phyloP scores from a whole-genome alignment of 1,140 invertebrate species.

The Schmidtea mediterranea region DNA sequence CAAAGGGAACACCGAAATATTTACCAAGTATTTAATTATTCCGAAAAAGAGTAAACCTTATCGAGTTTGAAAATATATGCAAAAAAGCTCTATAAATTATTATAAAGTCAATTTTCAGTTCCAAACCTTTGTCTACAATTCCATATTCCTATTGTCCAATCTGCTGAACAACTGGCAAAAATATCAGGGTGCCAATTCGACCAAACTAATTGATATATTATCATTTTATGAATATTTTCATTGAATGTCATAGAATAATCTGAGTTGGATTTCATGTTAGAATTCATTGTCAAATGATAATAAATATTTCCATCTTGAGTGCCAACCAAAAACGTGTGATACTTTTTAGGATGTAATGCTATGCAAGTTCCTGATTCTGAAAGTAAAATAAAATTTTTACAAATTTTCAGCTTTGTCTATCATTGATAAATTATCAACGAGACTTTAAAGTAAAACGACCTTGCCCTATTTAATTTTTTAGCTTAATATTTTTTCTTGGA shows the following conservation, averaged over 20 bases:
- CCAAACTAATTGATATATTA: constrained; percentile 56
- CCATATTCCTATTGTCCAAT: constrained; percentile 82
- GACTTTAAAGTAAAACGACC: too few relatives aligned
- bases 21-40: too few relatives aligned
- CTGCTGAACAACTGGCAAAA: constrained; percentile 60
- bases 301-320: constrained; percentile 69
- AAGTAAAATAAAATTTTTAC: too few relatives aligned
- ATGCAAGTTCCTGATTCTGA: constrained; percentile 54
- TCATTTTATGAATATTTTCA: constrained; percentile 50
- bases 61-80: too few relatives aligned
- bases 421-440: too few relatives aligned
- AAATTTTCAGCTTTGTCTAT: too few relatives aligned
- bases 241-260: constrained; percentile 49
- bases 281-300: constrained; percentile 4
- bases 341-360: constrained; percentile 51
- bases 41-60: too few relatives aligned
- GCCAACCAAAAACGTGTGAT: constrained; percentile 53
- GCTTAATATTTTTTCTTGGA: too few relatives aligned
- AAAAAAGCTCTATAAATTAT: too few relatives aligned
- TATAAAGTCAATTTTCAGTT: too few relatives aligned
- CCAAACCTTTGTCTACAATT: constrained; percentile 34
- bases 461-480: too few relatives aligned
- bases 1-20: too few relatives aligned
- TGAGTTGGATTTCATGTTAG: constrained; percentile 42
- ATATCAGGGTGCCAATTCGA: constrained; percentile 58